A percentile compares a stretch with the other conserved stretches of the same genome.
These are phyloP conservation scores for Falco biarmicus DNA, from an alignment of 2,797 vertebrate genomes.

Conservation along the genomic window DNA sequence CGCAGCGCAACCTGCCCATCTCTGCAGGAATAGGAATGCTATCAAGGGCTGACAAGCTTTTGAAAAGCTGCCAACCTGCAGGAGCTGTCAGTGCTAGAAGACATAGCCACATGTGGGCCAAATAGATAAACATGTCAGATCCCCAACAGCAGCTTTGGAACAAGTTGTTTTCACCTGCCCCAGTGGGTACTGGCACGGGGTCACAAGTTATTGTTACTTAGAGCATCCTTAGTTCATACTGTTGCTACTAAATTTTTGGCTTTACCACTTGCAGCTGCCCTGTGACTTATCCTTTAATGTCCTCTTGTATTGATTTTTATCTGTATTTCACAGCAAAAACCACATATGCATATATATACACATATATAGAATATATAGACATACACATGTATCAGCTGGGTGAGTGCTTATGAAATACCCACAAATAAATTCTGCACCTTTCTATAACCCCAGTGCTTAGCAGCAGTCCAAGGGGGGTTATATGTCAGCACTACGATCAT, in stretches of 20 bases:
- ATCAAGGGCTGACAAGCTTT: constrained; percentile 61
- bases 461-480: neutral
- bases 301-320: neutral
- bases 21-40: constrained; percentile 49
- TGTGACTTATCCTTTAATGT: neutral
- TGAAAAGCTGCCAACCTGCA: constrained; percentile 67
- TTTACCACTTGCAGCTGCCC: neutral
- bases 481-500: neutral
- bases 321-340: neutral
- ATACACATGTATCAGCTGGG: neutral
- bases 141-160: constrained; percentile 32
- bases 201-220: neutral
- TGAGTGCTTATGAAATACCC: neutral
- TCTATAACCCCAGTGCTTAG: neutral
- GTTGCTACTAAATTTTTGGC: neutral
- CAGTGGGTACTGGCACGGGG: neutral
- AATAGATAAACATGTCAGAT: constrained; percentile 66
- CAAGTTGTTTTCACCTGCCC: constrained; percentile 41
- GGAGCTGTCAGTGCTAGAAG: constrained; percentile 56
- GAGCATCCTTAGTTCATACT: constrained; percentile 14
- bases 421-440: neutral
- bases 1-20: neutral
- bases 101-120: constrained; percentile 61
- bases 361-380: neutral
- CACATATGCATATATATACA: neutral